Evolutionary conservation across 2,113 vertebrate species (phyloP).

Genomic region (Sceloporus tristichus): DNA sequence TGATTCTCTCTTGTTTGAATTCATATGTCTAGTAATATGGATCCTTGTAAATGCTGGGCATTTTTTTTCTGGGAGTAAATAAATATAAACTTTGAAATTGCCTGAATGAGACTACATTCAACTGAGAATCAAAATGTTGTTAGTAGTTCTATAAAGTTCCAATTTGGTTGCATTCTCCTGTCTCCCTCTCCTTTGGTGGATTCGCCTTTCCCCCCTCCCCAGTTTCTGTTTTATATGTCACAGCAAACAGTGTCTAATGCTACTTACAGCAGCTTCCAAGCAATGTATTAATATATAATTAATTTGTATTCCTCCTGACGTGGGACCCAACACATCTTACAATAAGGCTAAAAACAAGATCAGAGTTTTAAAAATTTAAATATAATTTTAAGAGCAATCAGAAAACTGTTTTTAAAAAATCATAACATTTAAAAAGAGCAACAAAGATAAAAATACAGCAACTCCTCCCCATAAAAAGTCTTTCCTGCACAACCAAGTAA

Average conservation of each 20-base stretch:
- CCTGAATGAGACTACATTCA: neutral
- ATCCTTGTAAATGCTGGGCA: neutral
- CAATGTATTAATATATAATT: too few relatives aligned
- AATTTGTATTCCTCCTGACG: too few relatives aligned
- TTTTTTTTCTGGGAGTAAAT: neutral
- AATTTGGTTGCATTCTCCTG: neutral
- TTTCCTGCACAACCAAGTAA: too few relatives aligned
- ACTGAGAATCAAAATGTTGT: neutral
- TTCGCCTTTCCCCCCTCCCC: neutral
- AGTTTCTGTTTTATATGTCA: neutral
- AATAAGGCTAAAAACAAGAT: too few relatives aligned
- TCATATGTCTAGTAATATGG: neutral
- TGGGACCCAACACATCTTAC: too few relatives aligned
- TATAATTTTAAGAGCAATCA: too few relatives aligned
- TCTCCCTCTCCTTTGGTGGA: neutral
- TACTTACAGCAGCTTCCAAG: neutral
- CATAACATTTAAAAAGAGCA: too few relatives aligned
- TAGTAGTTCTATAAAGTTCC: neutral
- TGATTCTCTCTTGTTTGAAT: neutral
- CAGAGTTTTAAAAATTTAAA: too few relatives aligned
- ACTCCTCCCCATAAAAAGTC: too few relatives aligned
- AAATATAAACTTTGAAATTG: neutral
- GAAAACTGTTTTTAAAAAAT: too few relatives aligned
- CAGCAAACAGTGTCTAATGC: neutral
- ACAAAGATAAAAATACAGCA: too few relatives aligned